phyloP scores from a whole-genome alignment of 2,888 invertebrate species.

The Schizaphis graminum region DNA sequence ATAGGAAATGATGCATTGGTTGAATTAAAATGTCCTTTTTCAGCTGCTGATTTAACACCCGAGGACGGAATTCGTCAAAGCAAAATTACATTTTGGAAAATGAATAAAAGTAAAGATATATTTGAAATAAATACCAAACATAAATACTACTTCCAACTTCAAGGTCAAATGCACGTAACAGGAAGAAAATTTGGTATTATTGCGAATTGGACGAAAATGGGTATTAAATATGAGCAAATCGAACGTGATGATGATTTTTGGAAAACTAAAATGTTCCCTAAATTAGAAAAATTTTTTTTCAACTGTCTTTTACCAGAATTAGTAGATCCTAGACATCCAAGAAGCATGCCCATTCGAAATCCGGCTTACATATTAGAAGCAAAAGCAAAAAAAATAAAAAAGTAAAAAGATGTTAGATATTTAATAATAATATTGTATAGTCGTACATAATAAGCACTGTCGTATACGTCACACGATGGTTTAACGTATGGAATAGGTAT shows the following conservation, averaged over 20 bases:
- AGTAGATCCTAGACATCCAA: conserved; percentile 4
- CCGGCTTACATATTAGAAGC: background rate
- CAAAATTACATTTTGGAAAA: background rate
- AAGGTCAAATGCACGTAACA: background rate
- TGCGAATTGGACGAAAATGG: background rate
- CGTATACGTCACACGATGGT: too few relatives aligned
- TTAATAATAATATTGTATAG: too few relatives aligned
- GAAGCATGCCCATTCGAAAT: conserved; percentile 18
- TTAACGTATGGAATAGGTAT: too few relatives aligned
- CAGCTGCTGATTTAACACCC: too few relatives aligned
- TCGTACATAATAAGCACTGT: too few relatives aligned
- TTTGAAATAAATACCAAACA: background rate
- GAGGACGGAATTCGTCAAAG: too few relatives aligned
- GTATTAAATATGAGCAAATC: background rate
- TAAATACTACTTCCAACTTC: background rate
- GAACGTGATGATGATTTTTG: background rate
- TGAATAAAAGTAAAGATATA: background rate
- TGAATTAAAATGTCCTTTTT: too few relatives aligned
- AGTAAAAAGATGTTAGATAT: background rate
- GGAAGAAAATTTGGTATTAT: conserved; percentile 9
- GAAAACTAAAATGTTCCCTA: background rate
- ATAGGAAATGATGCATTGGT: too few relatives aligned
- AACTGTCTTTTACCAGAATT: conserved; percentile 14
- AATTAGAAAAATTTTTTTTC: background rate
- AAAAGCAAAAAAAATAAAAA: background rate